phyloP scores from a whole-genome alignment of 1,140 invertebrate genomes.

The Halyomorpha halys region DNA sequence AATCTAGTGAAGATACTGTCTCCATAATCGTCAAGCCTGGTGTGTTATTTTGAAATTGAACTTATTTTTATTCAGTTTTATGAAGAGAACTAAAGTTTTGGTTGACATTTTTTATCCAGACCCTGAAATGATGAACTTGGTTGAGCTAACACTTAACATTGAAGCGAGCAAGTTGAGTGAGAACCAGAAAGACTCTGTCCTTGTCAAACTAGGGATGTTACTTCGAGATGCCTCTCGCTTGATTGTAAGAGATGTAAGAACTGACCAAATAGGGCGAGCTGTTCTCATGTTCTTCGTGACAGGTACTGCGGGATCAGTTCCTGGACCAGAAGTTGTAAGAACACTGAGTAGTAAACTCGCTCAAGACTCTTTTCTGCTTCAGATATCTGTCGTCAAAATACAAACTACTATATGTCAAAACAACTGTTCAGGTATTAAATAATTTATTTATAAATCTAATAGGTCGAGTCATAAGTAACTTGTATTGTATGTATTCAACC shows the following conservation, averaged over 20 bases:
- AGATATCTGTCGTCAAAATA: conserved; percentile 59
- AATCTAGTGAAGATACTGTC: conserved; percentile 65
- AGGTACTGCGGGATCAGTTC: conserved; percentile 40
- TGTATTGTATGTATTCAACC: too few species aligned
- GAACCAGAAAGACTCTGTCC: conserved; percentile 60
- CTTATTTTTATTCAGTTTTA: neutral
- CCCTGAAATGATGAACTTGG: conserved; percentile 57
- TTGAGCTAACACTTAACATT: conserved; percentile 69
- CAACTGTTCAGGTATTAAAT: conserved; percentile 73
- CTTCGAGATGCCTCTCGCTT: conserved; percentile 56
- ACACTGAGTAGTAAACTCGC: conserved; percentile 54
- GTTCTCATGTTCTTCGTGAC: conserved; percentile 52
- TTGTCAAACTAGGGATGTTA: conserved; percentile 61
- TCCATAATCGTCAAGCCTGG: conserved; percentile 73
- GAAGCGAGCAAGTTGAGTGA: conserved; percentile 53
- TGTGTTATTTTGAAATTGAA: conserved; percentile 31
- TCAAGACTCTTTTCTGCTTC: conserved; percentile 59
- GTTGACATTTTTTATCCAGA: conserved; percentile 38
- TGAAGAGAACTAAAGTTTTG: neutral
- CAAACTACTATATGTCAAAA: conserved; percentile 82
- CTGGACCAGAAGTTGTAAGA: conserved; percentile 47
- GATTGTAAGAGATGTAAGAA: conserved; percentile 48
- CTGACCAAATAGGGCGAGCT: conserved; percentile 47
- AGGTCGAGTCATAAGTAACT: too few species aligned
- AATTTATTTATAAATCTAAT: too few species aligned